phyloP scores from a whole-genome alignment of 2,888 invertebrate genomes.

The Volucella bombylans region DNA sequence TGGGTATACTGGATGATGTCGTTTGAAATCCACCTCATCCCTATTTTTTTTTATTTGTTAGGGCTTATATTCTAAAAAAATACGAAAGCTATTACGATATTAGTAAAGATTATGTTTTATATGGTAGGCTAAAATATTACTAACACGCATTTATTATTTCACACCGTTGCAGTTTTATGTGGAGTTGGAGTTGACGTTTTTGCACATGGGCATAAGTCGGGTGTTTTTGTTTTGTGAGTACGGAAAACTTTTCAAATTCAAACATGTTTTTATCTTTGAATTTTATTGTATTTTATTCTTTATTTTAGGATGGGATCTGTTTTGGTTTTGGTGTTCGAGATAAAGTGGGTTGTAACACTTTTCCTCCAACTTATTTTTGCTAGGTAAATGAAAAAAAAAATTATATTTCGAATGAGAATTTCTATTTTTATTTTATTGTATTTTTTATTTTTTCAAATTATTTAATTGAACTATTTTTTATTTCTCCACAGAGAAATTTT shows the following conservation, averaged over 20 bases:
- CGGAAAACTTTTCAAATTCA: conserved; percentile 23
- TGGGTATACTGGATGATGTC: too few relatives aligned
- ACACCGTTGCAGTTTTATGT: conserved; percentile 84
- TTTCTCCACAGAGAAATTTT: too few relatives aligned
- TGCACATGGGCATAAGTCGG: conserved; percentile 85
- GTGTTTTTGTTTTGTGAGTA: conserved; percentile 86
- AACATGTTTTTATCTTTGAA: conserved; percentile 11
- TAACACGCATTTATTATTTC: conserved; percentile 15
- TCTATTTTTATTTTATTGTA: too few relatives aligned
- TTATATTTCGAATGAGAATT: too few relatives aligned
- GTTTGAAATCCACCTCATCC: too few relatives aligned
- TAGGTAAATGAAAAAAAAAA: conserved; percentile 76
- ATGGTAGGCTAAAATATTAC: too few relatives aligned
- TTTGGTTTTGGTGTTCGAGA: conserved; percentile 85
- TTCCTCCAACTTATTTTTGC: conserved; percentile 84
- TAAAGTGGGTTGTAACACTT: conserved; percentile 86
- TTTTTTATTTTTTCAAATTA: too few relatives aligned
- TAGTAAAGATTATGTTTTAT: not conserved
- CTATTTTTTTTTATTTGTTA: too few relatives aligned
- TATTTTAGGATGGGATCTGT: conserved; percentile 84
- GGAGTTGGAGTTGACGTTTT: conserved; percentile 86
- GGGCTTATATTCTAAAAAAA: too few relatives aligned
- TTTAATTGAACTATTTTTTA: too few relatives aligned
- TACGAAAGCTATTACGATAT: too few relatives aligned
- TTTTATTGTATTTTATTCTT: conserved; percentile 65